A percentile compares a stretch with the other conserved stretches of the same genome.
These are phyloP conservation scores for Cylloceria caligata DNA, from an alignment of 2,888 invertebrate species.

Conservation along the genomic window DNA sequence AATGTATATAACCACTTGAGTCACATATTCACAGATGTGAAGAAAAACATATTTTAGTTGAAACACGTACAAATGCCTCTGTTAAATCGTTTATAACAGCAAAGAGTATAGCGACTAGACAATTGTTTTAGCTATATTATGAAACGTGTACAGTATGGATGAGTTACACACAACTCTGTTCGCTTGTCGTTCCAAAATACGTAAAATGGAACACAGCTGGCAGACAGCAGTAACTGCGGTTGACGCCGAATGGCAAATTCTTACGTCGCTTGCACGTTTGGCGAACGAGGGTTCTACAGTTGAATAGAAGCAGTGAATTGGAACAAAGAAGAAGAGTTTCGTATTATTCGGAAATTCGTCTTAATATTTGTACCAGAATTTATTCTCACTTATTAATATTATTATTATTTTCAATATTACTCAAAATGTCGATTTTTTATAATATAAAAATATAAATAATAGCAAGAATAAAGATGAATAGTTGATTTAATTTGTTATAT, in stretches of 20 bases:
- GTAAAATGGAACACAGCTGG: slow-evolving; percentile 55
- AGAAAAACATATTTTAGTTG: not conserved
- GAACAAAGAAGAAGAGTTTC: not conserved
- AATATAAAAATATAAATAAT: not conserved
- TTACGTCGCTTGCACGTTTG: slow-evolving; percentile 36
- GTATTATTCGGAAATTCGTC: slow-evolving; percentile 21
- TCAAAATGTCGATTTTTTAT: not conserved
- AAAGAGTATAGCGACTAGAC: not conserved
- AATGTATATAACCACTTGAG: slow-evolving; percentile 9
- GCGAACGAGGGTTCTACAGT: slow-evolving; percentile 11
- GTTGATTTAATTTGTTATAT: not conserved
- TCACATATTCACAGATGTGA: slow-evolving; percentile 11
- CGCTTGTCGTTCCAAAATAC: slow-evolving; percentile 29
- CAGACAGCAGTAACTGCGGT: slow-evolving; percentile 43
- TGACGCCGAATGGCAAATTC: slow-evolving; percentile 55
- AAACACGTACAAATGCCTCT: not conserved
- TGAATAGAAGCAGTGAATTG: slow-evolving; percentile 4
- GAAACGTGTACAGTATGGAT: not conserved
- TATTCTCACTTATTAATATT: not conserved
- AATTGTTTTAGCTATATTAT: slow-evolving; percentile 8
- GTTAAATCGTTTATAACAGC: slow-evolving; percentile 5
- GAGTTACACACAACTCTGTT: slow-evolving; percentile 4
- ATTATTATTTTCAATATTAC: not conserved
- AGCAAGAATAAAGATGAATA: not conserved
- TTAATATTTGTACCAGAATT: slow-evolving; percentile 1